These are phyloP conservation scores for Cepaea nemoralis DNA, from an alignment of 1,140 invertebrate genomes.

Conservation along the genomic window DNA sequence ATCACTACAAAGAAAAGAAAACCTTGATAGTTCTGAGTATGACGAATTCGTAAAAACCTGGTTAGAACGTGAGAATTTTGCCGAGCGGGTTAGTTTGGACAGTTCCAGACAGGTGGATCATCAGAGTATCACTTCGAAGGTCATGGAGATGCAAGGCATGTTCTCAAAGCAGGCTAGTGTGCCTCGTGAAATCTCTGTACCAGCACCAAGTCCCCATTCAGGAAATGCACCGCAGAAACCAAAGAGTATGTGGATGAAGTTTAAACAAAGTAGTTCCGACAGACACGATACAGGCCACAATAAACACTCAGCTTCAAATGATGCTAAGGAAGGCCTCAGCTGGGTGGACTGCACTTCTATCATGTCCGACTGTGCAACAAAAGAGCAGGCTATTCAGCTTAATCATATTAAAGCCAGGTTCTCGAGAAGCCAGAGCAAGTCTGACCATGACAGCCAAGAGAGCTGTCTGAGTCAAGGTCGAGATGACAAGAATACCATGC, in stretches of 20 bases:
- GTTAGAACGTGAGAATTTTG: slow-evolving; percentile 4
- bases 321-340: background rate
- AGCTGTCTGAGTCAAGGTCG: background rate
- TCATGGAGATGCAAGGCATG: background rate
- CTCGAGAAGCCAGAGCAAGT: background rate
- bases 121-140: background rate
- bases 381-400: background rate
- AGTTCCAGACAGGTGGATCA: background rate
- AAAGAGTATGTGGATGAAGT: background rate
- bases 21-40: background rate
- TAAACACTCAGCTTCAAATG: background rate
- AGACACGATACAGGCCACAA: background rate
- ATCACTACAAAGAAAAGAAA: background rate
- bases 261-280: background rate
- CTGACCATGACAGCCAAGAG: background rate
- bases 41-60: background rate
- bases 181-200: background rate
- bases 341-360: background rate
- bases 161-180: background rate
- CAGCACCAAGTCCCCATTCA: background rate
- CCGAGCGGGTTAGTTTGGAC: background rate
- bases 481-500: background rate
- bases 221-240: background rate
- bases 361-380: background rate
- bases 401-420: background rate